Evolutionary conservation across 2,888 invertebrate genomes (phyloP).

Genomic region (Patella ulyssiponensis): DNA sequence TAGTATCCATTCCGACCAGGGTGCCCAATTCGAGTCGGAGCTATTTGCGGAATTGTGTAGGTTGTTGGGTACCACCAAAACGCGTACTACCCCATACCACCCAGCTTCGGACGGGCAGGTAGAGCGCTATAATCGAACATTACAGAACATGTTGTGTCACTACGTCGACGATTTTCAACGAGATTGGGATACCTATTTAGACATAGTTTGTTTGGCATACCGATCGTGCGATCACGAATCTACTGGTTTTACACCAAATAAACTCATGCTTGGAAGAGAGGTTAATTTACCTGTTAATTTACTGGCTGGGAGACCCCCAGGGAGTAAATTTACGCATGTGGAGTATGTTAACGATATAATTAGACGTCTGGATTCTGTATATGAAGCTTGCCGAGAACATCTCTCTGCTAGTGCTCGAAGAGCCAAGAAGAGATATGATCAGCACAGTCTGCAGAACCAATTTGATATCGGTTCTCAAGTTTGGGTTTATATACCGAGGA

Average conservation of each 20-base stretch:
- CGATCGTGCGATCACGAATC: no score
- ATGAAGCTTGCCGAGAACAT: background rate
- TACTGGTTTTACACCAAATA: no score
- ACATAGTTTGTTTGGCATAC: no score
- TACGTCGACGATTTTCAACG: no score
- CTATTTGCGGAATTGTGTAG: background rate
- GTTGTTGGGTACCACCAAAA: background rate
- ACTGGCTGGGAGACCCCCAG: background rate
- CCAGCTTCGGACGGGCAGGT: background rate
- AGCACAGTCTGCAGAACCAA: no score
- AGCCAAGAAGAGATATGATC: background rate
- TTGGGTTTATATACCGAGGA: no score
- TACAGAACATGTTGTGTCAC: no score
- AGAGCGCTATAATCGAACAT: no score
- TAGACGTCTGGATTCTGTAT: background rate
- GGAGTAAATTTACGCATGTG: background rate
- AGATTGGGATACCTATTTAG: no score
- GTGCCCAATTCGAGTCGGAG: background rate
- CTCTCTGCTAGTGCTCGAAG: background rate
- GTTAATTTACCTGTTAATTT: no score
- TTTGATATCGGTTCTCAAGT: no score
- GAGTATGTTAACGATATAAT: background rate
- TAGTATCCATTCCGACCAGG: conserved; percentile 16
- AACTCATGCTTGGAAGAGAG: no score
- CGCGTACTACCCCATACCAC: background rate